Evolutionary conservation across 2,113 vertebrate species (phyloP), one percentile per base, ranked within the genome.

Genomic region (Scomber colias): DNA sequence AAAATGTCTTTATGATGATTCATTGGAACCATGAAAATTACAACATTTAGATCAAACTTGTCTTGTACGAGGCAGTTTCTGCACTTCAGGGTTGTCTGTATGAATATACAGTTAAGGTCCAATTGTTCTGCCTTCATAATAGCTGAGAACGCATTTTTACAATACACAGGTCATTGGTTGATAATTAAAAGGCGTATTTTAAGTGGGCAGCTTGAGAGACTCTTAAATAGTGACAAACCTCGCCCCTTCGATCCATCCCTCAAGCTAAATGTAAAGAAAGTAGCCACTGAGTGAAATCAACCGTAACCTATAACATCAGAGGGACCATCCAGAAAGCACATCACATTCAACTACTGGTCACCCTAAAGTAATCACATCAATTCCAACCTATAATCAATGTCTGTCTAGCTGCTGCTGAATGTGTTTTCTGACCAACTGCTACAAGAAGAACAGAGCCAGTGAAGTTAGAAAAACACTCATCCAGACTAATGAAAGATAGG

Each of bases 401-500:
- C 63, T 48, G 17, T 64, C 21, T 60, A 5, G 62, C 46, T 12
- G 79, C 75, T 68, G 59, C 62, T 70, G 70, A 83, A 85, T 71
- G 53, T 79, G 75, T 77, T 57, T 53, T 66, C 70, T 83, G 76
- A 67, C 56, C 77, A 79, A 5, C 2, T 8, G 46, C 66, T 56
- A 46, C 46, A 27, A 86, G 51, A 71, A 77, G 66, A 79, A 64
- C 50, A 40, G 46, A 68, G 31, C 48, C 16, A 55, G 16, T 35
- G 56, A 16, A 63, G n/a, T 75, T 67, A 65, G 62, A 49, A 62
- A 82, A 40, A 45, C 59, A 62, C 24, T 19, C 27, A 44, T 72
- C n/a, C 24, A 68, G 77, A 14, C 67, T 82, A 81, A 86, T 85
- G 71, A 90, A 72, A 59, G 64, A 85, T 73, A 46, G 68, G 74